phyloP scores from a whole-genome alignment of 2,888 invertebrate genomes.

The Pterobdella sp. region DNA sequence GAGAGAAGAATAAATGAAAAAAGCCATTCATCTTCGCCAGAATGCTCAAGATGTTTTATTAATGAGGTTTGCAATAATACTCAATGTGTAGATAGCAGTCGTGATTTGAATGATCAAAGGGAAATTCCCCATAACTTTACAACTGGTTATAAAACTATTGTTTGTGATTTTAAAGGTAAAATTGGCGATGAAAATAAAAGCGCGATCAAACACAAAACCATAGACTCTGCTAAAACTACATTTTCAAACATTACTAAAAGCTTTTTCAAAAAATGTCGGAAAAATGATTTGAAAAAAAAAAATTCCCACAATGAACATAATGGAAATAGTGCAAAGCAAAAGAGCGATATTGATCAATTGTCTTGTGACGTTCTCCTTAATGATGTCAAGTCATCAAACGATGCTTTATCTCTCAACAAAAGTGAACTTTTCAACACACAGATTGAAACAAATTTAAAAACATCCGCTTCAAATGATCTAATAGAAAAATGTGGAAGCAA shows the following conservation, averaged over 20 bases:
- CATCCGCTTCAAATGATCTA: too few species aligned
- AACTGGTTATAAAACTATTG: too few species aligned
- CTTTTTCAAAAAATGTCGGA: background rate
- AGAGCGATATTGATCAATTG: background rate
- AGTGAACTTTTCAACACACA: background rate
- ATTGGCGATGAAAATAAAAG: too few species aligned
- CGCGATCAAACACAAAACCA: too few species aligned
- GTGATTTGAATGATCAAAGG: too few species aligned
- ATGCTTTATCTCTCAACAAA: background rate
- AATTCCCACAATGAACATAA: background rate
- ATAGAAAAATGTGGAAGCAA: too few species aligned
- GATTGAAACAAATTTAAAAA: too few species aligned
- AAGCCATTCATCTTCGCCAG: background rate
- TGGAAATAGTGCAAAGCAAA: background rate
- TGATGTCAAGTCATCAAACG: background rate
- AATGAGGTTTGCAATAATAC: too few species aligned
- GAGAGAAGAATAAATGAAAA: background rate
- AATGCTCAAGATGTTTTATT: background rate
- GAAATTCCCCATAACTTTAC: too few species aligned
- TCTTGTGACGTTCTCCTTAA: background rate
- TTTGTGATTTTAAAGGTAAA: too few species aligned
- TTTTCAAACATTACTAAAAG: background rate
- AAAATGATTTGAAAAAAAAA: background rate
- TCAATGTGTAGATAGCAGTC: too few species aligned
- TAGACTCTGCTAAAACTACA: background rate